A percentile compares a stretch with the other conserved stretches of the same genome.
Conservation (phyloP, 2,797 vertebrate species). For the Danionella dracula region DNA sequence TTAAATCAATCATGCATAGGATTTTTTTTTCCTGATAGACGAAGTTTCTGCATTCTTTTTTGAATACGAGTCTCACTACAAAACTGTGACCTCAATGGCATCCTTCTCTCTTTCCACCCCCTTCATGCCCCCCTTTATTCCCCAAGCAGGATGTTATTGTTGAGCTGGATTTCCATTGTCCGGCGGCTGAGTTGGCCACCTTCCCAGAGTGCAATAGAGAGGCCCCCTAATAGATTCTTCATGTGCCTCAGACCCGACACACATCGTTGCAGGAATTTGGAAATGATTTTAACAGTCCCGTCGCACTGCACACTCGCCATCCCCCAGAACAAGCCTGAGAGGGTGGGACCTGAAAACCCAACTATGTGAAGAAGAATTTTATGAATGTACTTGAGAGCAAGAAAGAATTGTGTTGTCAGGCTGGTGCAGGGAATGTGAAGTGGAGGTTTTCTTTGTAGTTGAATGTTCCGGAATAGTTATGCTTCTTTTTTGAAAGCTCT, state of each 20-base stretch:
- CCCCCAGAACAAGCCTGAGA: constrained; percentile 5
- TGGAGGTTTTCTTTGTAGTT: constrained; percentile 10
- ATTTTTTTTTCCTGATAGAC: constrained; percentile 32
- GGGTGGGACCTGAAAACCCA: constrained; percentile 29
- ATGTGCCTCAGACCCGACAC: constrained; percentile 63
- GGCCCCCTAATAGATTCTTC: constrained; percentile 77
- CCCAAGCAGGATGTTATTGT: constrained; percentile 80
- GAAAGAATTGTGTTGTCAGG: constrained; percentile 16
- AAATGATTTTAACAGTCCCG: constrained; percentile 53
- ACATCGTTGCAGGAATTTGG: constrained; percentile 55
- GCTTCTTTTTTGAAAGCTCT: constrained; percentile 1
- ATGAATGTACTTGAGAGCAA: constrained; percentile 23
- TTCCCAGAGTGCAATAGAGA: constrained; percentile 67
- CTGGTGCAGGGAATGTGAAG: constrained; percentile 2
- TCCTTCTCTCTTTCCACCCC: constrained; percentile 12
- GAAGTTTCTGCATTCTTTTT: constrained; percentile 25
- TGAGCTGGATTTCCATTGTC: constrained; percentile 77
- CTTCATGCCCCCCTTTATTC: constrained; percentile 48
- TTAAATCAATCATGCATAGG: too few species aligned
- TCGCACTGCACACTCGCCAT: constrained; percentile 2
- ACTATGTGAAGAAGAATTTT: constrained; percentile 53
- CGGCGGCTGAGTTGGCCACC: constrained; percentile 68
- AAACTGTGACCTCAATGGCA: constrained; percentile 34
- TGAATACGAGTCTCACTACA: constrained; percentile 23
- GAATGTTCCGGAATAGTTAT: constrained; percentile 1